phyloP scores from a whole-genome alignment of 2,113 vertebrate genomes.

The Verasper variegatus region DNA sequence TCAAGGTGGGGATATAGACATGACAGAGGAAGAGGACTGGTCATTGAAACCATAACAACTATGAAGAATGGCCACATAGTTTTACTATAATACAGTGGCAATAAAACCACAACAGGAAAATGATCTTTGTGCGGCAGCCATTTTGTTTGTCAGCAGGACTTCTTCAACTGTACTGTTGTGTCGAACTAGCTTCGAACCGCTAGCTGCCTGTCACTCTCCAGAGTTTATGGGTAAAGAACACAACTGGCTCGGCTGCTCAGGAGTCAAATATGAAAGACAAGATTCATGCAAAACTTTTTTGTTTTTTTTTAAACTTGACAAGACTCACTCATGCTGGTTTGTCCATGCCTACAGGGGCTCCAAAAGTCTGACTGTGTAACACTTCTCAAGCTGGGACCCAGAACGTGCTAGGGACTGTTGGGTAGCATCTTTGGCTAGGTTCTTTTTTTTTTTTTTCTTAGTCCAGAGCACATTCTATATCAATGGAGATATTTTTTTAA shows the following conservation, averaged over 20 bases:
- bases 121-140: conserved; percentile 53
- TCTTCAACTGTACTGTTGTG: conserved; percentile 67
- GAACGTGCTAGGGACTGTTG: conserved; percentile 60
- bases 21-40: conserved; percentile 68
- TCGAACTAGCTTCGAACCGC: conserved; percentile 49
- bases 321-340: conserved; percentile 78
- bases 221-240: conserved; percentile 61
- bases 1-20: conserved; percentile 71
- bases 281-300: conserved; percentile 77
- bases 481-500: conserved; percentile 34
- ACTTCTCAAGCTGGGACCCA: conserved; percentile 54
- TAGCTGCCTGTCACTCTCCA: conserved; percentile 58
- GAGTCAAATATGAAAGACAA: conserved; percentile 74
- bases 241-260: conserved; percentile 63
- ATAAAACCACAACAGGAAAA: conserved; percentile 65
- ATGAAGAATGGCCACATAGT: conserved; percentile 77
- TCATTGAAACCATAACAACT: conserved; percentile 77
- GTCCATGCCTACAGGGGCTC: conserved; percentile 73
- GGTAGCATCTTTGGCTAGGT: conserved; percentile 73
- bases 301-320: conserved; percentile 57
- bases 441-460: conserved; percentile 32
- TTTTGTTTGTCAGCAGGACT: conserved; percentile 59
- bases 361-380: conserved; percentile 55
- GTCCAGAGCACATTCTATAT: conserved; percentile 63
- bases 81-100: conserved; percentile 79